A percentile compares a stretch with the other conserved stretches of the same genome.
These are phyloP conservation scores for Hylomyscus alleni DNA, from an alignment of 2,797 vertebrate species.

Conservation along the genomic window DNA sequence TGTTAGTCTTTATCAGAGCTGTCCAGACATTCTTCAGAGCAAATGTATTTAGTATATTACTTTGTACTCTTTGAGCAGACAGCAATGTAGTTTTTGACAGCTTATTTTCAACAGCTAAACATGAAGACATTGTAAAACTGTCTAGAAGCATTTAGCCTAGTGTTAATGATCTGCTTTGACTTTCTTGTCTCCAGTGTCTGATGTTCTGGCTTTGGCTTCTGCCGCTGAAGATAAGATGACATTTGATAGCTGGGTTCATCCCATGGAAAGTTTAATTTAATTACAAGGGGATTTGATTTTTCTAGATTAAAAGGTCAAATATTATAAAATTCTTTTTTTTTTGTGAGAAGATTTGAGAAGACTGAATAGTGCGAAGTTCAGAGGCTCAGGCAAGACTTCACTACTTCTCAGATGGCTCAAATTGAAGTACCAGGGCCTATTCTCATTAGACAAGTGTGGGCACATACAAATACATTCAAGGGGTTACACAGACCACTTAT, in stretches of 20 bases:
- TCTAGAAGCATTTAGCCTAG: constrained; percentile 74
- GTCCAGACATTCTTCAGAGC: constrained; percentile 61
- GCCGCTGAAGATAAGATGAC: constrained; percentile 79
- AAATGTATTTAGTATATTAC: constrained; percentile 62
- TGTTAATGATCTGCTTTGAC: constrained; percentile 84
- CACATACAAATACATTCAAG: neutral
- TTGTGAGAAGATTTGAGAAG: constrained; percentile 54
- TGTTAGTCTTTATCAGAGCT: constrained; percentile 56
- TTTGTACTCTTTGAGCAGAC: constrained; percentile 68
- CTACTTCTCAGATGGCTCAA: neutral
- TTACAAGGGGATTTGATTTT: constrained; percentile 77
- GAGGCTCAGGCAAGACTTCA: constrained; percentile 19
- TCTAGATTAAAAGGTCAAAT: constrained; percentile 79
- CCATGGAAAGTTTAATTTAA: constrained; percentile 80
- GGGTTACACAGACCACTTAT: neutral
- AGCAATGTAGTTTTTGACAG: constrained; percentile 75
- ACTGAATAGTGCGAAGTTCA: constrained; percentile 51
- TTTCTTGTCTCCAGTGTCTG: constrained; percentile 74
- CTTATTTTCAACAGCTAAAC: constrained; percentile 78
- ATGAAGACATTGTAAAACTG: constrained; percentile 74
- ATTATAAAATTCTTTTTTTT: constrained; percentile 74
- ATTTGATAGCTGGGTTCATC: constrained; percentile 82
- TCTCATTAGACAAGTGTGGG: neutral
- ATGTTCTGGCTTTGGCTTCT: constrained; percentile 72
- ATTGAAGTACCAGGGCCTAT: neutral